Conservation (phyloP, 2,888 invertebrate species). For the Barypeithes pellucidus region DNA sequence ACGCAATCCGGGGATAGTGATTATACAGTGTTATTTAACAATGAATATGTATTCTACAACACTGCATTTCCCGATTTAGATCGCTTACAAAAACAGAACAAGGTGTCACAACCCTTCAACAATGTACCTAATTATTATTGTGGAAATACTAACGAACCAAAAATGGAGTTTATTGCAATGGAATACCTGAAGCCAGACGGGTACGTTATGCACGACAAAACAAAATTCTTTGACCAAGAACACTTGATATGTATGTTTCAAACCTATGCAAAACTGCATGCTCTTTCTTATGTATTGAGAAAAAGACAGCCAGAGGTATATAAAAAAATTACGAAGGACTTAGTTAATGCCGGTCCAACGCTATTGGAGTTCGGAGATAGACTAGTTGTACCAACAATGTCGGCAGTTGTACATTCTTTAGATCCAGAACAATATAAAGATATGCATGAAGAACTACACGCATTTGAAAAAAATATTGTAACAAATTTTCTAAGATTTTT, state of each 20-base stretch:
- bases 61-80: slow-evolving; percentile 24
- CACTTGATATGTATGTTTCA: slow-evolving; percentile 36
- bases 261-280: slow-evolving; percentile 47
- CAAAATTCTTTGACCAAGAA: slow-evolving; percentile 26
- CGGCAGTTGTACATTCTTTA: slow-evolving; percentile 14
- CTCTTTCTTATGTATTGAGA: slow-evolving; percentile 34
- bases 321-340: background rate
- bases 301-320: slow-evolving; percentile 29
- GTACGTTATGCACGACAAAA: slow-evolving; percentile 44
- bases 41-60: slow-evolving; percentile 41
- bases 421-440: slow-evolving; percentile 19
- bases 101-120: slow-evolving; percentile 29
- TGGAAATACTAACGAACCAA: background rate
- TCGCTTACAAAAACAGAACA: background rate
- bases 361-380: background rate
- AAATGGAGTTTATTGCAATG: slow-evolving; percentile 30
- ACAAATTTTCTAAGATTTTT: background rate
- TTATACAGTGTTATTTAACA: slow-evolving; percentile 4
- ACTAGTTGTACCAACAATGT: background rate
- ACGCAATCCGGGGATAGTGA: slow-evolving; percentile 10
- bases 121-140: slow-evolving; percentile 22
- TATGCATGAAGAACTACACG: slow-evolving; percentile 10
- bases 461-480: slow-evolving; percentile 2
- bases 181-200: slow-evolving; percentile 28
- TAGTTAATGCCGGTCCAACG: background rate